A percentile compares a stretch with the other conserved stretches of the same genome.
These are phyloP conservation scores for Cotesia congregata DNA, from an alignment of 2,888 invertebrate genomes.

Conservation along the genomic window DNA sequence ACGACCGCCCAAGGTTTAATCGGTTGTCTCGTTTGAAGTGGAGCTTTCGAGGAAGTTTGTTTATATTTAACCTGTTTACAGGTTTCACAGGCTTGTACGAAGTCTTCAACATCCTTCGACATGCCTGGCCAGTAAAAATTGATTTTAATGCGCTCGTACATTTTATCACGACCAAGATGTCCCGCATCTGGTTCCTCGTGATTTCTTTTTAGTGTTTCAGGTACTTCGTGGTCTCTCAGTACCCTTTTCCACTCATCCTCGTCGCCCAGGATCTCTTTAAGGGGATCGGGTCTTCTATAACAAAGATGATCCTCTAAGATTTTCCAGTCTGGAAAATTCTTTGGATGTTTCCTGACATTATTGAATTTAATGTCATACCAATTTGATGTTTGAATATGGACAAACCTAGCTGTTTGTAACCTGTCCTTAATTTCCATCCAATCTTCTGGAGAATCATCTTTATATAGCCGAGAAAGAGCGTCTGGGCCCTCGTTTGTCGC, in stretches of 20 bases:
- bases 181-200: background rate
- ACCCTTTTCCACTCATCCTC: background rate
- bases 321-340: background rate
- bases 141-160: background rate
- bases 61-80: background rate
- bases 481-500: background rate
- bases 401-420: background rate
- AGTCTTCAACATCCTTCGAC: background rate
- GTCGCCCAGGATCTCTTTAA: background rate
- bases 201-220: background rate
- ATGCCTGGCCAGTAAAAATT: conserved; percentile 8
- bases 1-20: no score
- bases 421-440: no score
- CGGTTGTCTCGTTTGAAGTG: no score
- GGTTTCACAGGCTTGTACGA: background rate
- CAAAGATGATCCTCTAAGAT: background rate
- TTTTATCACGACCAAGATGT: background rate
- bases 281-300: background rate
- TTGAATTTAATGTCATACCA: background rate
- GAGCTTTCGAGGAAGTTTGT: no score
- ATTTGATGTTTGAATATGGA: rapidly evolving
- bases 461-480: background rate
- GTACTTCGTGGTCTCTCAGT: background rate
- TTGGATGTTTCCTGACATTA: background rate
- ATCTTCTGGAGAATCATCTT: background rate